Evolutionary conservation across 2,888 invertebrate genomes (phyloP).

Genomic region (Oscheius sp.): DNA sequence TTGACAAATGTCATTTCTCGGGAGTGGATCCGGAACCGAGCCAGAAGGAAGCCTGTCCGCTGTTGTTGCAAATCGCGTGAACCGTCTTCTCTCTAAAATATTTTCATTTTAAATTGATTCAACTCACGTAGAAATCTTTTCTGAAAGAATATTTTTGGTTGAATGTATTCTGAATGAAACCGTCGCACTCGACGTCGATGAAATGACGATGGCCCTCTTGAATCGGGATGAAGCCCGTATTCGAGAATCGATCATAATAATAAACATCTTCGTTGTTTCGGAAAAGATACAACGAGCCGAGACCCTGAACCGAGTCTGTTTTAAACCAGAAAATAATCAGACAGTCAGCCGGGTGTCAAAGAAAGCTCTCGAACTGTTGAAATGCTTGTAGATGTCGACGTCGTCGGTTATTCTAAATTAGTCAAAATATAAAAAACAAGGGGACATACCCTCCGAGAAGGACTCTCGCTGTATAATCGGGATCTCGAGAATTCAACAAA

Average conservation of each 20-base stretch:
- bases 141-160: constrained; percentile 51
- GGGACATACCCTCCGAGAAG: constrained; percentile 48
- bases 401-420: constrained; percentile 58
- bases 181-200: constrained; percentile 53
- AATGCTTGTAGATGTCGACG: constrained; percentile 52
- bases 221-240: constrained; percentile 45
- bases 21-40: constrained; percentile 59
- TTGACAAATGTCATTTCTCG: constrained; percentile 62
- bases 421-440: neutral
- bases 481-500: constrained; percentile 51
- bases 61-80: constrained; percentile 55
- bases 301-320: constrained; percentile 47
- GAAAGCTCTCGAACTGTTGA: constrained; percentile 54
- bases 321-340: constrained; percentile 29
- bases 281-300: constrained; percentile 63
- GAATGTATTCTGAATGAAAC: constrained; percentile 60
- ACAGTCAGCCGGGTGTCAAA: constrained; percentile 59
- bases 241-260: constrained; percentile 59
- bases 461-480: constrained; percentile 51
- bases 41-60: constrained; percentile 58
- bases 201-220: constrained; percentile 19
- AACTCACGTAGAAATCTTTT: constrained; percentile 57
- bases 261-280: constrained; percentile 46
- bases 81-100: constrained; percentile 57
- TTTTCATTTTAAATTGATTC: neutral